These are phyloP conservation scores for Scylla paramamosain DNA, from an alignment of 1,140 invertebrate genomes.

Conservation along the genomic window DNA sequence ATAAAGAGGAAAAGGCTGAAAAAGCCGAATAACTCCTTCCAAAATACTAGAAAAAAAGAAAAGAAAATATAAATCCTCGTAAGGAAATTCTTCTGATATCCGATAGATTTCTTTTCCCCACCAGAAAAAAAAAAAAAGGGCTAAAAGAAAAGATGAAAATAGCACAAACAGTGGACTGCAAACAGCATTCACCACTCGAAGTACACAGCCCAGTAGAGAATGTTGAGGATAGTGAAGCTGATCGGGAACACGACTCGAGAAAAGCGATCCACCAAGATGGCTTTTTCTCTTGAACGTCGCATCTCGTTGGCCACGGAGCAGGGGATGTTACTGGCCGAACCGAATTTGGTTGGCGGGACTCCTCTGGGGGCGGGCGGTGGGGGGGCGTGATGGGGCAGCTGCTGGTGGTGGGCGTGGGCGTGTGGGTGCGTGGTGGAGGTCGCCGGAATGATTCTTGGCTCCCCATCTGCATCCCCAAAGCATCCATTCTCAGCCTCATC, in stretches of 20 bases:
- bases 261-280: constrained; percentile 91
- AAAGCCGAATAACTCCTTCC: no score
- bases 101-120: not conserved
- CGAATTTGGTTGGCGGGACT: constrained; percentile 21
- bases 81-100: not conserved
- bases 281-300: constrained; percentile 80
- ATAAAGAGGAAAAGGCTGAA: no score
- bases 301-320: constrained; percentile 43
- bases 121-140: not conserved
- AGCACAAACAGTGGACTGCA: no score
- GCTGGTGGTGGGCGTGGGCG: constrained; percentile 31
- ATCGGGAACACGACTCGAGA: constrained; percentile 92
- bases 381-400: not conserved
- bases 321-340: constrained; percentile 42
- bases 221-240: constrained; percentile 90
- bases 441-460: not conserved
- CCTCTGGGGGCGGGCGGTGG: not conserved
- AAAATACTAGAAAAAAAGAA: no score
- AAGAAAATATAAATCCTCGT: no score
- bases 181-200: constrained; percentile 49
- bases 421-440: not conserved
- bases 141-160: no score
- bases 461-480: constrained; percentile 35
- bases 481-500: constrained; percentile 65
- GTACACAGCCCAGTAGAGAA: constrained; percentile 93